Percentiles rank a stretch among this genome's conserved stretches.
These are phyloP conservation scores for Hirudinaria manillensis DNA, from an alignment of 2,888 invertebrate species.

Conservation along the genomic window DNA sequence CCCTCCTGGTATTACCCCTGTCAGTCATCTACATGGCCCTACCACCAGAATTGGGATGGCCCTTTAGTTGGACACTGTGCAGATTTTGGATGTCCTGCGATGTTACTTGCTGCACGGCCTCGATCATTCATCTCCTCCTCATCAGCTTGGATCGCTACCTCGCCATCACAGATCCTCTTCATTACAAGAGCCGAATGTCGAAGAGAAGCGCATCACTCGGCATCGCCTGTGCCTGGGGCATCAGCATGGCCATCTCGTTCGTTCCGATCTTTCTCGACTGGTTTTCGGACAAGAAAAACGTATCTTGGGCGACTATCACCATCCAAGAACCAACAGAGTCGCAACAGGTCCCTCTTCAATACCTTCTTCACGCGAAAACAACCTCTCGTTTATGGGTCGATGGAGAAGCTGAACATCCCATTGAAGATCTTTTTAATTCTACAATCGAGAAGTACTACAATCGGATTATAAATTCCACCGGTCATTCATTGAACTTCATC, in stretches of 20 bases:
- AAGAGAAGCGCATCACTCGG: constrained; percentile 42
- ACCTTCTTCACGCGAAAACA: no score
- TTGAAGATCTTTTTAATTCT: no score
- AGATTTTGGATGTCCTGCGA: constrained; percentile 52
- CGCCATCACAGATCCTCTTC: constrained; percentile 48
- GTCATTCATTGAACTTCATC: no score
- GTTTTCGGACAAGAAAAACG: constrained; percentile 23
- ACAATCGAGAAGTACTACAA: no score
- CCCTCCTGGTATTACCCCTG: constrained; percentile 50
- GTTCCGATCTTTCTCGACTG: constrained; percentile 49
- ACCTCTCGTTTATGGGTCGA: no score
- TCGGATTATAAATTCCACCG: no score
- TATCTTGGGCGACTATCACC: background rate
- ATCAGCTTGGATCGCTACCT: constrained; percentile 48
- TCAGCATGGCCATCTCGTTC: constrained; percentile 48
- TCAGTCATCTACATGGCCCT: constrained; percentile 45
- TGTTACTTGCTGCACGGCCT: constrained; percentile 52
- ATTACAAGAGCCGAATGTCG: constrained; percentile 45
- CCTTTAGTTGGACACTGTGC: constrained; percentile 48
- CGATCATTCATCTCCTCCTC: constrained; percentile 49
- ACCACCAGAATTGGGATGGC: background rate
- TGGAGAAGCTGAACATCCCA: no score
- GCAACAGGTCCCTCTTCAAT: no score
- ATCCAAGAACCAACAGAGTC: no score
- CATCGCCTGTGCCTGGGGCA: constrained; percentile 46